phyloP scores from a whole-genome alignment of 2,888 invertebrate species.

The Amblyjoppa fuscipennis region DNA sequence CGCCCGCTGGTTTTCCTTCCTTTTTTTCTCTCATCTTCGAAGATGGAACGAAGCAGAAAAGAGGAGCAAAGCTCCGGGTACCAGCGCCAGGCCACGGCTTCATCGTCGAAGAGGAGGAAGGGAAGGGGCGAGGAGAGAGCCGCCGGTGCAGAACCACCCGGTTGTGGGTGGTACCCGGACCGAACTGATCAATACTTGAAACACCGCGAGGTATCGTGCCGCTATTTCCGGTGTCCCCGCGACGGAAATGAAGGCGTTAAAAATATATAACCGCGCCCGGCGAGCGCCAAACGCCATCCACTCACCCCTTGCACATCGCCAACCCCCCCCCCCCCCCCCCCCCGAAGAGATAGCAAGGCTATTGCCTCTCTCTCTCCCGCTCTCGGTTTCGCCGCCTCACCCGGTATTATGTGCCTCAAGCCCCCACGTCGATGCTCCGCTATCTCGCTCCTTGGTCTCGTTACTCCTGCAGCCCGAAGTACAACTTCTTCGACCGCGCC shows the following conservation, averaged over 20 bases:
- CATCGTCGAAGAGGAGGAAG: constrained; percentile 61
- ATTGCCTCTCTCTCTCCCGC: constrained; percentile 66
- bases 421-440: constrained; percentile 57
- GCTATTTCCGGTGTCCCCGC: constrained; percentile 83
- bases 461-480: constrained; percentile 58
- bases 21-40: constrained; percentile 15
- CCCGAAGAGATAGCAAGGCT: constrained; percentile 69
- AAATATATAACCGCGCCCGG: constrained; percentile 80
- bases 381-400: constrained; percentile 44
- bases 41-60: constrained; percentile 52
- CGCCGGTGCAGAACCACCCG: constrained; percentile 36
- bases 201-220: constrained; percentile 85
- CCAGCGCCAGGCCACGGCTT: constrained; percentile 35
- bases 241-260: constrained; percentile 84
- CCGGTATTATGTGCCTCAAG: constrained; percentile 51
- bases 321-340: constrained; percentile 59
- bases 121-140: constrained; percentile 70
- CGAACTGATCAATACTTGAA: constrained; percentile 86
- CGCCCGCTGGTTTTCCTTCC: constrained; percentile 3
- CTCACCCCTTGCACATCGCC: constrained; percentile 37
- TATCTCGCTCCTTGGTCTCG: constrained; percentile 56
- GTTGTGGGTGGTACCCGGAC: constrained; percentile 79
- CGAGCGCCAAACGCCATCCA: constrained; percentile 70
- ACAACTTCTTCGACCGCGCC: constrained; percentile 63
- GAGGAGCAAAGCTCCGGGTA: constrained; percentile 45